Percentiles rank a stretch among this genome's conserved stretches.
Evolutionary conservation across 2,797 vertebrate genomes (phyloP).

Genomic region (Atherinosoma microstoma): DNA sequence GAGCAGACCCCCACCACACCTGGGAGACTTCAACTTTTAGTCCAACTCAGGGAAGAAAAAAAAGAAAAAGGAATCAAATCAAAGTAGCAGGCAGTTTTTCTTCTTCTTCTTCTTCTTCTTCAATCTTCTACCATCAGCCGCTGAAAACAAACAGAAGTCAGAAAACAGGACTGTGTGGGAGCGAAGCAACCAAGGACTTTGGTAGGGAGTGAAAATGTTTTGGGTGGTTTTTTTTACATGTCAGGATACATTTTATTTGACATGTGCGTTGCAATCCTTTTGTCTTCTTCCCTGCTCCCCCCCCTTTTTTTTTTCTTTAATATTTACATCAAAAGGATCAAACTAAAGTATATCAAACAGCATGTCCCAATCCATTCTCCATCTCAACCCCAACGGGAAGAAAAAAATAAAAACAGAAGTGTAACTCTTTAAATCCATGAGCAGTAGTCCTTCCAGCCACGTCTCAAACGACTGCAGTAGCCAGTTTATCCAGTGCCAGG

Average conservation of each 20-base stretch:
- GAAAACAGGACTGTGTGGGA: constrained; percentile 70
- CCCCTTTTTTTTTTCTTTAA: constrained; percentile 82
- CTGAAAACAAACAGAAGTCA: constrained; percentile 72
- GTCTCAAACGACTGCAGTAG: constrained; percentile 71
- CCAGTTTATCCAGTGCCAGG: constrained; percentile 83
- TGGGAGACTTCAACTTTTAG: constrained; percentile 67
- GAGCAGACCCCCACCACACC: constrained; percentile 58
- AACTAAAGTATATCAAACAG: constrained; percentile 96
- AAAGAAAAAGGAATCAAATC: constrained; percentile 64
- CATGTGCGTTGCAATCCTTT: constrained; percentile 79
- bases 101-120: too few relatives aligned
- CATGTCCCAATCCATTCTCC: constrained; percentile 82
- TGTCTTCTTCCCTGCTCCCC: constrained; percentile 85
- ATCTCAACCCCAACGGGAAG: constrained; percentile 56
- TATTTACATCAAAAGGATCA: constrained; percentile 95
- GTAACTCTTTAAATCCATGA: constrained; percentile 63
- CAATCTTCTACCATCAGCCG: constrained; percentile 76
- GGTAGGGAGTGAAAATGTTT: constrained; percentile 76
- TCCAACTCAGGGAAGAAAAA: constrained; percentile 65
- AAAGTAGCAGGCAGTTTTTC: constrained; percentile 70
- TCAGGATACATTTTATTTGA: constrained; percentile 75
- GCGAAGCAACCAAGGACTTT: constrained; percentile 77
- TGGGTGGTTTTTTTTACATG: constrained; percentile 78
- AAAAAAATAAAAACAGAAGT: constrained; percentile 60
- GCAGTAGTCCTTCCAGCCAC: constrained; percentile 78